Conservation (phyloP, 2,797 vertebrate species). For the Acipenser ruthenus region DNA sequence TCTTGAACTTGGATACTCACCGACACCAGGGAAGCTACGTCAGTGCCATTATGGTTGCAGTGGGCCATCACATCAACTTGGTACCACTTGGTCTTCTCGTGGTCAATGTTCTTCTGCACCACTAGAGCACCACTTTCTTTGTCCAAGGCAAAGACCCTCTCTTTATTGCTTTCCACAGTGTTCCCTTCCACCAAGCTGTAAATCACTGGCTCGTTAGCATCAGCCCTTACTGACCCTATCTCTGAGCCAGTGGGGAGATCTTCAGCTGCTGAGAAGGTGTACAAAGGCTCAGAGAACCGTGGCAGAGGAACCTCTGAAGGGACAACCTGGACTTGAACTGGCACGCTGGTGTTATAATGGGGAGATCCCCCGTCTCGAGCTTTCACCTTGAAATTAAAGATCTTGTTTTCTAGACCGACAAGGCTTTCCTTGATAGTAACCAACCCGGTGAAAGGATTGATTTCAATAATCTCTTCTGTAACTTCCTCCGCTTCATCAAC, state of each 20-base stretch:
- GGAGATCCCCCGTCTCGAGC: constrained; percentile 86
- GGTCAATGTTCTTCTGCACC: constrained; percentile 80
- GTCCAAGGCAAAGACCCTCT: constrained; percentile 79
- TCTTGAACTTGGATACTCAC: constrained; percentile 90
- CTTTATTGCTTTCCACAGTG: constrained; percentile 87
- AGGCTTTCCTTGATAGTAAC: constrained; percentile 87
- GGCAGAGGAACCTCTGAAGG: constrained; percentile 81
- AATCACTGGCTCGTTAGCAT: constrained; percentile 80
- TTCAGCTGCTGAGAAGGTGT: constrained; percentile 85
- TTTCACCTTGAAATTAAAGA: constrained; percentile 85
- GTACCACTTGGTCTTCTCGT: constrained; percentile 92
- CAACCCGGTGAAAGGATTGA: constrained; percentile 84
- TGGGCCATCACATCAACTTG: constrained; percentile 87
- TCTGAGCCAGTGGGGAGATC: constrained; percentile 83
- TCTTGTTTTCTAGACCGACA: constrained; percentile 80
- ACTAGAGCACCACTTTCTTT: constrained; percentile 74
- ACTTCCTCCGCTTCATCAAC: constrained; percentile 74
- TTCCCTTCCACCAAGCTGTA: constrained; percentile 93
- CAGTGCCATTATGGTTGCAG: constrained; percentile 75
- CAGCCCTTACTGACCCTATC: constrained; percentile 79
- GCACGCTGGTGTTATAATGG: constrained; percentile 80
- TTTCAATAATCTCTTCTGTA: constrained; percentile 78
- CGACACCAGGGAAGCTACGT: constrained; percentile 82
- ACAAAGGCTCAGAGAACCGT: constrained; percentile 89
- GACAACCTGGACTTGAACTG: constrained; percentile 81